Percentiles rank a stretch among this genome's conserved stretches.
phyloP scores from a whole-genome alignment of 2,888 invertebrate species.

The Apomyelois bistriatella region DNA sequence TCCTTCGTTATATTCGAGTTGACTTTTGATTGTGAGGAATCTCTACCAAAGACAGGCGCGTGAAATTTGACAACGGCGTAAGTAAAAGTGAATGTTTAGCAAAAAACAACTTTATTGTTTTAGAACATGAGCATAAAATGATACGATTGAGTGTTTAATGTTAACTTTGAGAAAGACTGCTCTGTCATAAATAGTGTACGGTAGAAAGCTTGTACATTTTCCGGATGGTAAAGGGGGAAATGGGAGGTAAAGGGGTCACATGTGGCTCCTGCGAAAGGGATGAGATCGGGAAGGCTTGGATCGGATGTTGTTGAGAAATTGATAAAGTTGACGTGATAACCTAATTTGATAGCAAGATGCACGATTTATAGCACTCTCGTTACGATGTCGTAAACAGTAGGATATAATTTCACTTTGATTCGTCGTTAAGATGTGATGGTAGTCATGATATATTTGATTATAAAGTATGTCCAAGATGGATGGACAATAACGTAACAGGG shows the following conservation, averaged over 20 bases:
- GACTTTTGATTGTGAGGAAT: conserved; percentile 37
- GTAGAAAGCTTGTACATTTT: conserved; percentile 44
- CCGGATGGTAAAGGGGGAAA: conserved; percentile 21
- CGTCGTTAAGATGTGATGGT: background rate
- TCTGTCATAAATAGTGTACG: conserved; percentile 41
- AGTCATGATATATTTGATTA: background rate
- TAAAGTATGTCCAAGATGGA: no score
- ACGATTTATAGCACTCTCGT: background rate
- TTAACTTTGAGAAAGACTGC: conserved; percentile 41
- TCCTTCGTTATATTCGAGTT: conserved; percentile 33
- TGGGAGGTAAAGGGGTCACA: conserved; percentile 24
- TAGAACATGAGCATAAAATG: conserved; percentile 28
- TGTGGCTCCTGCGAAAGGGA: conserved; percentile 33
- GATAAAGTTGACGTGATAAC: conserved; percentile 37
- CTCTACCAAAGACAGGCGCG: conserved; percentile 14
- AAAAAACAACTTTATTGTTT: conserved; percentile 34
- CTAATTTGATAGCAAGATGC: conserved; percentile 13
- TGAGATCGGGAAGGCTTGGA: conserved; percentile 29
- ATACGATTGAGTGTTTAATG: conserved; percentile 30
- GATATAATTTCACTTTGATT: background rate
- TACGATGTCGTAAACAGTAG: background rate
- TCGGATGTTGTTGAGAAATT: conserved; percentile 35
- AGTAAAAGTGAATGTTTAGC: conserved; percentile 23
- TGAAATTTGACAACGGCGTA: conserved; percentile 27
- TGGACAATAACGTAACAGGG: no score